Evolutionary conservation across 92 coral and sea anemone species (phyloP), one percentile per base, ranked within the genome.

Genomic region (Porites divaricata): DNA sequence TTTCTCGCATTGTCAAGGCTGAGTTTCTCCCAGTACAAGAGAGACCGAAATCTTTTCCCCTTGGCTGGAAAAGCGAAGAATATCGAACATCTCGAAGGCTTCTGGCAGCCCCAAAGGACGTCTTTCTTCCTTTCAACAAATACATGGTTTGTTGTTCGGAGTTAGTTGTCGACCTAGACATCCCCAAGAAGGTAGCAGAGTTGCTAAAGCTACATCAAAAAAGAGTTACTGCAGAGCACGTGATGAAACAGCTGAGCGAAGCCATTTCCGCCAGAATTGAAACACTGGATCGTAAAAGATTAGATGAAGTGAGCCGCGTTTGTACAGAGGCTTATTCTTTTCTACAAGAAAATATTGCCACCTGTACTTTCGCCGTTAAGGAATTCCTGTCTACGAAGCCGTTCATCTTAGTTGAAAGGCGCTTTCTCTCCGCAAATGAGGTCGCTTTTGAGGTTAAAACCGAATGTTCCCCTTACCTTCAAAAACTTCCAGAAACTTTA

Each of bases 381-480:
- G 26, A 19, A 5, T 77, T 83, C 61, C 41, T 76, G 2, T 45
- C 20, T 17, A 53, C 28, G 23, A 71, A 20, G 49, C 76, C 71
- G 6, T 88, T 91, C 49, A 26, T 93, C 35, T 83, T 88, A 56
- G 83, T 83, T 0, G 86, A 63, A 22, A 85, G 67, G 15, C 77
- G 74, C 10, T 93, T 93, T 35, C 67, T 86, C n/a, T 35, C 25
- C 62, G 70, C 84, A 20, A 69, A 77, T 9, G 84, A 69, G 51
- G 93, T 93, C 9, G 91, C 90, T 58, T 75, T 85, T 23, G 59
- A 54, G 15, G 70, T 83, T 41, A 70, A 58, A 10, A 70, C 74
- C 35, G 78, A 80, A 70, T 85, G 88, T 51, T 79, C 89, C 17
- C 98, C 98, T 20, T 89, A 82, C 66, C 70, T 94, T 56, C 26